Evolutionary conservation across 2,797 vertebrate genomes (phyloP).

Genomic region (Dermochelys coriacea): DNA sequence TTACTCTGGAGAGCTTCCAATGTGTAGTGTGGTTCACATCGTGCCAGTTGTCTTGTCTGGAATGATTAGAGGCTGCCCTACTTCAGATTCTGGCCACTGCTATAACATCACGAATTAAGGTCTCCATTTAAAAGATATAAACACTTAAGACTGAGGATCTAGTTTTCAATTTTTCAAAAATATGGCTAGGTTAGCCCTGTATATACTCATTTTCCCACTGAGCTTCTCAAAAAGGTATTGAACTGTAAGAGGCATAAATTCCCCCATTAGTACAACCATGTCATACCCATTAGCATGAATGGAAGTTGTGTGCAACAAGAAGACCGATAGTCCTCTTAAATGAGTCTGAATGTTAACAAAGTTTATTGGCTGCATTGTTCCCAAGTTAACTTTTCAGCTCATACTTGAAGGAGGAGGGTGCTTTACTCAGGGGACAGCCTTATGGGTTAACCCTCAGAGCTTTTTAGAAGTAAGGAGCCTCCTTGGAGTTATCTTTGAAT

Average conservation of each 20-base stretch:
- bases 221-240: neutral
- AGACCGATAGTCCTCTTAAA: neutral
- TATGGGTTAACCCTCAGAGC: neutral
- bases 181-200: neutral
- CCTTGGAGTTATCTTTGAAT: neutral
- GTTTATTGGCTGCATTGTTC: conserved; percentile 3
- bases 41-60: neutral
- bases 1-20: neutral
- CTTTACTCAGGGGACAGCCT: neutral
- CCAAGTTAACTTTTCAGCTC: neutral
- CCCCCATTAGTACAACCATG: neutral
- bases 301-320: neutral
- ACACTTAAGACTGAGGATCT: neutral
- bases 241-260: neutral
- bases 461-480: neutral
- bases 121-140: neutral
- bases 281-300: conserved; percentile 14
- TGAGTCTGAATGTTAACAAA: neutral
- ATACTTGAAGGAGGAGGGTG: neutral
- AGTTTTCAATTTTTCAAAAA: neutral
- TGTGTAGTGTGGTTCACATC: neutral
- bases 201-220: neutral
- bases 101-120: too few species aligned
- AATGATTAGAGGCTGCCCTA: neutral
- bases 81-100: neutral